Conservation (phyloP, 2,113 vertebrate species). For the Zeus faber region DNA sequence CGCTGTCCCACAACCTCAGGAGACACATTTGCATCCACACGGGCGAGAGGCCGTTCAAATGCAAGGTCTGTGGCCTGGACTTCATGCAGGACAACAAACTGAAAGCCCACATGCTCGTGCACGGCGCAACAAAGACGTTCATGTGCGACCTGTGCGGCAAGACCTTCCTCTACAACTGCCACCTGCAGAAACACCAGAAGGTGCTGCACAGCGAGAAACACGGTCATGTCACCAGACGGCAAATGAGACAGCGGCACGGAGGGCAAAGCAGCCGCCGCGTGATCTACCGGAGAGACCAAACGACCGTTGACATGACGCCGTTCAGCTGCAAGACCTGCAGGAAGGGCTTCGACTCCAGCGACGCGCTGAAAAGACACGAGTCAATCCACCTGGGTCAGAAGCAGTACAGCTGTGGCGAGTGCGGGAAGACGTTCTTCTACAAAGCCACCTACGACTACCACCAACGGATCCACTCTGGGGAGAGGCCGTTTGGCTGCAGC, state of each 20-base stretch:
- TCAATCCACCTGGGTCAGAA: slow-evolving; percentile 54
- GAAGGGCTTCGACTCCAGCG: slow-evolving; percentile 55
- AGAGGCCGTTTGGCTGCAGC: slow-evolving; percentile 56
- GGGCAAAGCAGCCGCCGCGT: rapidly evolving
- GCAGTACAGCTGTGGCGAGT: slow-evolving; percentile 52
- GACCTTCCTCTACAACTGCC: slow-evolving; percentile 58
- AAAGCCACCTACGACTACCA: slow-evolving; percentile 59
- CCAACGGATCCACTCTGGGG: slow-evolving; percentile 51
- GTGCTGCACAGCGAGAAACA: slow-evolving; percentile 36
- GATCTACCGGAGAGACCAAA: not conserved
- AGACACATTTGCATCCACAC: slow-evolving; percentile 47
- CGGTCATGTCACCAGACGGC: not conserved
- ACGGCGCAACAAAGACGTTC: slow-evolving; percentile 30
- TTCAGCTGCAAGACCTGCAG: slow-evolving; percentile 51
- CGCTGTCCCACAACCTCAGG: too few relatives aligned
- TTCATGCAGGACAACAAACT: slow-evolving; percentile 22
- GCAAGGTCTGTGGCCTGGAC: slow-evolving; percentile 33
- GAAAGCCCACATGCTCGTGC: slow-evolving; percentile 26
- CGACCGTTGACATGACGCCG: not conserved
- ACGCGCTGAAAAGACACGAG: slow-evolving; percentile 48
- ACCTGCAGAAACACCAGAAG: slow-evolving; percentile 65
- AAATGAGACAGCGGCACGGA: not conserved
- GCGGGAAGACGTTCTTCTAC: slow-evolving; percentile 55
- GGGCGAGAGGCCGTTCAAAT: slow-evolving; percentile 47
- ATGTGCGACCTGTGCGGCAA: slow-evolving; percentile 29